Base-by-base conservation (phyloP, 2,797 vertebrate species). In the Silurus lanzhouensis region DNA sequence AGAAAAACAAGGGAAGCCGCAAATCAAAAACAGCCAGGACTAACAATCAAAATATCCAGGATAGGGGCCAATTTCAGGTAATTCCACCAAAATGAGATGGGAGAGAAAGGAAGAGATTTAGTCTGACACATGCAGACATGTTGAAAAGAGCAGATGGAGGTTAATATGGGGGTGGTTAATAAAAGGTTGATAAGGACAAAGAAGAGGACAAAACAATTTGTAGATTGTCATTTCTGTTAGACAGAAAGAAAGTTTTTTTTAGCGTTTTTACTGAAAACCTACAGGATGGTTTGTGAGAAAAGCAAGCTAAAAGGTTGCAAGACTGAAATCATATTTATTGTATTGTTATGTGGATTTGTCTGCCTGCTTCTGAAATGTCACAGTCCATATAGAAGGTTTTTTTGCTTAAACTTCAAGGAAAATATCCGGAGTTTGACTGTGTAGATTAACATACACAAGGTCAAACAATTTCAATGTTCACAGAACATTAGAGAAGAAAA, bases 11-110 rank as follows among this genome's bases (percentile, higher is more conserved):
- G 27, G 48, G 22, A 60, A 85, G 76, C 82, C 84, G 71, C 46
- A 52, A 52, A 52, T 52, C 48, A 52, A 52, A 52, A 52, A 52
- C 48, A 52, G 48, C 48, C 48, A 57, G 70, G 19, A 82, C 52
- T 72, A 82, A 57, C 82, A 61, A 86, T 88, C 85, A 87, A 85
- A 88, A 88, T 72, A 81, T n/a, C 63, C 74, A 48, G 77, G 81
- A 88, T 67, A 85, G 83, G 44, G 87, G 81, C 78, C 87, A 76
- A 87, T 85, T 88, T 88, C 84, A 87, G 77, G 78, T 85, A 89
- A 88, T 89, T 88, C 83, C 85, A 71, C 84, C 81, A 88, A 89
- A 89, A 88, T 82, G 82, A 87, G 78, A 83, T 14, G 15, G 81
- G 52, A 83, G 68, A 88, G 87, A 81, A 78, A 83, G 67, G 67